These are phyloP conservation scores for Torymus aiolomorphi DNA, from an alignment of 2,888 invertebrate genomes.

Conservation along the genomic window DNA sequence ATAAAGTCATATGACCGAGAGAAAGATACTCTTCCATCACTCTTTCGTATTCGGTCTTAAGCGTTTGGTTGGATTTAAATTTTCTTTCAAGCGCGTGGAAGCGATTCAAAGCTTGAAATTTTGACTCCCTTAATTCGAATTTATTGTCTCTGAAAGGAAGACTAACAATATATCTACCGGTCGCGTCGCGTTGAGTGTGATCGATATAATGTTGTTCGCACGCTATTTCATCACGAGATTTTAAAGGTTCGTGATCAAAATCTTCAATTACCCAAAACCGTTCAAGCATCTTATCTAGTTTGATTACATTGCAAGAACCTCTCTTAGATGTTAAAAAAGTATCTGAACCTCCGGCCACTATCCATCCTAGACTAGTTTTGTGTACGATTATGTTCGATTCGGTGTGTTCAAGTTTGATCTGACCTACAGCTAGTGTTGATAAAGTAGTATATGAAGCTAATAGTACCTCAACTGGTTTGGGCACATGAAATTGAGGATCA, in stretches of 20 bases:
- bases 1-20: too few species aligned
- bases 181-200: background rate
- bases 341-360: background rate
- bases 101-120: slow-evolving; percentile 12
- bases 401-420: background rate
- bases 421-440: slow-evolving; percentile 5
- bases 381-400: background rate
- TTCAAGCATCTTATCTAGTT: too few species aligned
- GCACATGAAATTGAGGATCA: too few species aligned
- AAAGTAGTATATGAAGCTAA: background rate
- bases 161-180: slow-evolving; percentile 2
- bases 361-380: slow-evolving; percentile 16
- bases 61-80: background rate
- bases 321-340: too few species aligned
- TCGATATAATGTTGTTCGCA: background rate
- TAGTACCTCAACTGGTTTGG: too few species aligned
- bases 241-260: background rate
- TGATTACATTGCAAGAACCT: too few species aligned
- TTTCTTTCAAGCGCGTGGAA: slow-evolving; percentile 28
- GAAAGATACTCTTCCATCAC: slow-evolving; percentile 40
- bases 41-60: slow-evolving; percentile 9
- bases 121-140: slow-evolving; percentile 24
- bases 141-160: slow-evolving; percentile 16
- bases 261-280: too few species aligned
- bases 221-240: background rate